Evolutionary conservation across 2,888 invertebrate species (phyloP), one percentile per base, ranked within the genome.

Genomic region (Gisinianus flammeolus): DNA sequence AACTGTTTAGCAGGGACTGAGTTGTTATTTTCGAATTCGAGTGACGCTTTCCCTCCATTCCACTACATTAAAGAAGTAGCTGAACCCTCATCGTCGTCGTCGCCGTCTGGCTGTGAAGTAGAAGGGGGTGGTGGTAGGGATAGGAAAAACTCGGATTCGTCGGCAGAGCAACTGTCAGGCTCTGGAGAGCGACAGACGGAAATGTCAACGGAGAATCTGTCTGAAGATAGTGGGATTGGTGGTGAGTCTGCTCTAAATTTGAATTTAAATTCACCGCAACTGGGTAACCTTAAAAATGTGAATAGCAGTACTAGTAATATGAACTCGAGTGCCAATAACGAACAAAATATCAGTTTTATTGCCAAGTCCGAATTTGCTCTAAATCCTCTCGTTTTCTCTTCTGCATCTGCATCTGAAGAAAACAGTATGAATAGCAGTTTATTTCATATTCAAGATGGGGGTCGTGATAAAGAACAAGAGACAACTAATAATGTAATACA

Each of bases 1-100:
- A 87, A 88, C 77, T 78, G 80, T 52, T 75, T 85, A 16, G 80
- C 83, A n/a, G 85, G 85, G 24, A 84, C 85, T 28, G 85, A 85
- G 76, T 79, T 85, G 19, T 81, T 85, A n/a, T 85, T 85, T 64
- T 85, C 85, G 28, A 83, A 83, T n/a, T n/a, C n/a, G 69, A 80
- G 83, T 16, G 85, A 85, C 64, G 83, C 83, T 26, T 85, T 85
- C 79, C 85, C 85, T 19, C 82, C 83, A 10, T 83, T 83, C 75
- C 81, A 82, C 76, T 81, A 83, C 78, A 83, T 84, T 74, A 82
- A 82, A 62, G 83, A 84, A 81, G 83, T 81, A 31, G 80, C 81
- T 0, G 83, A 83, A 71, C 81, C 82, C 52, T 80, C 81, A 26
- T 81, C 82, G 33, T 80, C 81, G n/a, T 79, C 80, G 54, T 73